phyloP scores from a whole-genome alignment of 2,113 vertebrate genomes.

The Prochilodus magdalenae region DNA sequence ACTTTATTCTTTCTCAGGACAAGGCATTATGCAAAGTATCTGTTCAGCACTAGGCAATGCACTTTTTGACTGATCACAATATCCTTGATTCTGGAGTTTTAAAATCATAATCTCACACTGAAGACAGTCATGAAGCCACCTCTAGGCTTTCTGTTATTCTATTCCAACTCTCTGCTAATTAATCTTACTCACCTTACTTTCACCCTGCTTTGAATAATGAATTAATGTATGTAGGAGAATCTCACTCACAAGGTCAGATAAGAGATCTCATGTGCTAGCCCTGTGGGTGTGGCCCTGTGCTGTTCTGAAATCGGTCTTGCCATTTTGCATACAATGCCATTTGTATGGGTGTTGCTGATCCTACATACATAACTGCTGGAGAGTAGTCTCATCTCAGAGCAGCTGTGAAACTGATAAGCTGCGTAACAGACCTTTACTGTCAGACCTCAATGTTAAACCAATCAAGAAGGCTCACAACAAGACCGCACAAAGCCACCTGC shows the following conservation, averaged over 20 bases:
- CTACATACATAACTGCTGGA: not conserved
- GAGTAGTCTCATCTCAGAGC: not conserved
- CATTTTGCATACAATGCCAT: not conserved
- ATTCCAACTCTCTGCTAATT: constrained; percentile 43
- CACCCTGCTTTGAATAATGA: constrained; percentile 38
- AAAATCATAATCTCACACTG: constrained; percentile 59
- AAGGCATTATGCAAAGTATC: constrained; percentile 46
- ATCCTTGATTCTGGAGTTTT: constrained; percentile 59
- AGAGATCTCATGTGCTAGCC: not conserved
- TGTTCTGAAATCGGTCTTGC: not conserved
- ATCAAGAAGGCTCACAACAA: not conserved
- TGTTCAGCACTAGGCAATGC: constrained; percentile 20
- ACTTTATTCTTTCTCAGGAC: constrained; percentile 56
- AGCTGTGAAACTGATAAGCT: not conserved
- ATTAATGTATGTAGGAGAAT: constrained; percentile 46
- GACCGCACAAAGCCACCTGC: not conserved
- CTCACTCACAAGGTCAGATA: constrained; percentile 31
- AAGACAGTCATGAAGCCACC: constrained; percentile 52
- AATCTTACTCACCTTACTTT: constrained; percentile 28
- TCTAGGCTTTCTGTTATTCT: constrained; percentile 49
- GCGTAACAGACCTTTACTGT: not conserved
- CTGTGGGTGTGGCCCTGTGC: not conserved
- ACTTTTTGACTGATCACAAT: constrained; percentile 53
- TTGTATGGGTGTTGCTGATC: not conserved
- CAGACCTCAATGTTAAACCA: not conserved